These are phyloP conservation scores for Antigone vipio DNA, from an alignment of 2,113 vertebrate genomes.

Conservation along the genomic window DNA sequence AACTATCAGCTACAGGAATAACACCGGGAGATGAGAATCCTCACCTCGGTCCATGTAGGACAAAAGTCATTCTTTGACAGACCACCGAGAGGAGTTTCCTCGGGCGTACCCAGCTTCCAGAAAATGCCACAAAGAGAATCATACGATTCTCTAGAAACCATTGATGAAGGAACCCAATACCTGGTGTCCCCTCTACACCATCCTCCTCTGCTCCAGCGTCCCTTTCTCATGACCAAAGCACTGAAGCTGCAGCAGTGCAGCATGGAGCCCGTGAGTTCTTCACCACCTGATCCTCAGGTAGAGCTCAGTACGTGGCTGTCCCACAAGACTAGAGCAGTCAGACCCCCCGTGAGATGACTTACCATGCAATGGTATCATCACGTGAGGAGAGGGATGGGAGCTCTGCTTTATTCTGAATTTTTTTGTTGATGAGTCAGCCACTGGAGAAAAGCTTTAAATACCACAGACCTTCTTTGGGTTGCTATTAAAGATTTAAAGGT, in stretches of 20 bases:
- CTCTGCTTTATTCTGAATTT: neutral
- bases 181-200: neutral
- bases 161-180: neutral
- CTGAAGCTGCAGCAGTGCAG: neutral
- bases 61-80: neutral
- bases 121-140: neutral
- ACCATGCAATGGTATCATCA: fast-evolving
- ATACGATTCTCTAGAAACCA: neutral
- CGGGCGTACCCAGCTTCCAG: neutral
- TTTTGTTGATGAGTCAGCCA: neutral
- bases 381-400: neutral
- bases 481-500: neutral
- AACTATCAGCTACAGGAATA: neutral
- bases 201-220: neutral
- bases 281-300: too few relatives aligned
- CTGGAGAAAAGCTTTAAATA: neutral
- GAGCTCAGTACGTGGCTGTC: fast-evolving
- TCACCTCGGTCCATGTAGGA: neutral
- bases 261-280: too few relatives aligned
- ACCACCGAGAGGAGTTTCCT: neutral
- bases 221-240: neutral
- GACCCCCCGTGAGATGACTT: too few relatives aligned
- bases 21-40: neutral
- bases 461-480: neutral
- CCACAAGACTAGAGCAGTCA: neutral